phyloP scores from a whole-genome alignment of 2,113 vertebrate genomes.

The Daphoenositta chrysoptera region DNA sequence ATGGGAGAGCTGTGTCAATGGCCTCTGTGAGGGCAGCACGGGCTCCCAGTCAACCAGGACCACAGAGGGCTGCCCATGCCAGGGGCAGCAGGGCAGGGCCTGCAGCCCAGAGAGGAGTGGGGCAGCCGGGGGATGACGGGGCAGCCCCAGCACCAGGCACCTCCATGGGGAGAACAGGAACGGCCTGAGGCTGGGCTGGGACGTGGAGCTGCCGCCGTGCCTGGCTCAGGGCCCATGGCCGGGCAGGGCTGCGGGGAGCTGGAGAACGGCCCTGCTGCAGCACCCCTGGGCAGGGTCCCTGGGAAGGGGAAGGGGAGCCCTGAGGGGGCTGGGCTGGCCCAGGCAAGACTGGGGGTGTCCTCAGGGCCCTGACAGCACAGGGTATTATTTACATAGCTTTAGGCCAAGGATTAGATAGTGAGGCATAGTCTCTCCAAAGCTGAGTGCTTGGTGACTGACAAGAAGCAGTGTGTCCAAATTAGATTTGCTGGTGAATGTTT shows the following conservation, averaged over 20 bases:
- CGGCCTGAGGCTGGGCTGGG: not conserved
- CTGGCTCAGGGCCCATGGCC: accelerated
- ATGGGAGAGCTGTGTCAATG: not conserved
- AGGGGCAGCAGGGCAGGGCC: not conserved
- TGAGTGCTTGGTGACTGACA: not conserved
- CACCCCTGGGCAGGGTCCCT: accelerated
- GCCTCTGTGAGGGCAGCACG: not conserved
- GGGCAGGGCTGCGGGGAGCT: not conserved
- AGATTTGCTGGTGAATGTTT: not conserved
- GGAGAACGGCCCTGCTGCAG: not conserved
- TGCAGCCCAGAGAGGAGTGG: not conserved
- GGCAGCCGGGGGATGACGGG: accelerated
- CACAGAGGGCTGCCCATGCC: accelerated
- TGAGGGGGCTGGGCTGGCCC: not conserved
- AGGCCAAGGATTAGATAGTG: not conserved
- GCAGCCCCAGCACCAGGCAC: not conserved
- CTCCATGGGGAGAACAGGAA: not conserved
- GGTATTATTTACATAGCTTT: not conserved
- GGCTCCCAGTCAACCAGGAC: not conserved
- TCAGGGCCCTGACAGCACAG: not conserved
- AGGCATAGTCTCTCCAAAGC: not conserved
- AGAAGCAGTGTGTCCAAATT: not conserved
- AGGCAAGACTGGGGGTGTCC: not conserved
- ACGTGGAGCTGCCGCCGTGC: not conserved
- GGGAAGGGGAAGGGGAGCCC: not conserved